Evolutionary conservation across 2,113 vertebrate species (phyloP), one percentile per base, ranked within the genome.

Genomic region (Recurvirostra avosetta): DNA sequence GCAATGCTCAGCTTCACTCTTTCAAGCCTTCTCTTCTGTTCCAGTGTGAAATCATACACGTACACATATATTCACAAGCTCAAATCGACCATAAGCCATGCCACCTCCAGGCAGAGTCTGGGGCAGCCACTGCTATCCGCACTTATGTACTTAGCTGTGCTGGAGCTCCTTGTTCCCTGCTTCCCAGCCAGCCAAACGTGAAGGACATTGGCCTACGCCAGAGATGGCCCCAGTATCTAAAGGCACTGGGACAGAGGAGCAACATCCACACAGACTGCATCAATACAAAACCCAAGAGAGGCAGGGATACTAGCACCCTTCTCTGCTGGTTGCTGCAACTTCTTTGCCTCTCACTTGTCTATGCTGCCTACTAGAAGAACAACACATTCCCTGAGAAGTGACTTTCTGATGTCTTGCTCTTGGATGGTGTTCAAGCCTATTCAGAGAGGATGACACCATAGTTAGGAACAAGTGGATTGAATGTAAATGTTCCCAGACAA

Each of bases 81-180:
- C 74, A 68, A 63, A 73, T 25, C 0, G 8, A 34, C 25, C 32
- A 17, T 32, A 61, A 81, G 25, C 23, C n/a, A 62, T 5, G 13
- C 12, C 14, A 62, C 12, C 41, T 89, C n/a, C 50, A 61, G 70
- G 49, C 15, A 22, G 63, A 72, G 16, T 32, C 25, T 73, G 43
- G 21, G 30, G 32, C 20, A 73, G 25, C 18, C 10, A 15, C 32
- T 43, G 10, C 30, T 80, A 13, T 38, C 63, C 36, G 49, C 30
- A 8, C 11, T 36, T 55, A 52, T 0, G 0, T 74, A 15, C 36
- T 58, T 58, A 18, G 26, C 32, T 63, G 15, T 3, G 11, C 41
- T 62, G 30, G 36, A 80, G 47, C 43, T 84, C 11, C 40, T 80
- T 84, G 22, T 41, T 15, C 21, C 88, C 23, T 81, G 27, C 6